Conservation (phyloP, 1,140 invertebrate species). For the Scaptomyza graminum region DNA sequence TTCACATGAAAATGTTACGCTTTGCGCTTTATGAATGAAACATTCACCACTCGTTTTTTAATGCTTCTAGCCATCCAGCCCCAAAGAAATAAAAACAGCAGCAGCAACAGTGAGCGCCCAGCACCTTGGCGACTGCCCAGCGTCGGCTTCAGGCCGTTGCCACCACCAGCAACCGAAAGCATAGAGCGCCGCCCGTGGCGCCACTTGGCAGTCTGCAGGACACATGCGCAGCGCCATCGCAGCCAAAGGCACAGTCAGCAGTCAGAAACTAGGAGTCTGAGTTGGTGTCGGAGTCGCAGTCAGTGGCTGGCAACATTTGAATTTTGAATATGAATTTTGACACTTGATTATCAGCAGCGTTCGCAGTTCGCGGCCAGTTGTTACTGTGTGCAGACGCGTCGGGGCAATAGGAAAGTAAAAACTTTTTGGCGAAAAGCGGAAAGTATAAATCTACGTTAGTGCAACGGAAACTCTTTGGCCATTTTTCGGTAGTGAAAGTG, state of each 20-base stretch:
- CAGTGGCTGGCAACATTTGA: constrained; percentile 67
- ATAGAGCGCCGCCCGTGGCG: constrained; percentile 17
- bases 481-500: constrained; percentile 68
- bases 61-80: constrained; percentile 25
- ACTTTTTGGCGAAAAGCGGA: constrained; percentile 25
- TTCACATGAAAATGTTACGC: constrained; percentile 66
- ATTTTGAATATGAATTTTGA: constrained; percentile 82
- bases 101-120: constrained; percentile 26
- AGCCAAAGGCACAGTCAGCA: constrained; percentile 5
- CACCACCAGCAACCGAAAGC: not conserved
- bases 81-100: constrained; percentile 4
- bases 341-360: constrained; percentile 75
- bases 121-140: constrained; percentile 59
- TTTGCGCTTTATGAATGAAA: constrained; percentile 76
- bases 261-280: not conserved
- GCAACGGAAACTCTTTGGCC: constrained; percentile 61
- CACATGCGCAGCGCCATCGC: constrained; percentile 69
- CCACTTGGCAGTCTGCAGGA: constrained; percentile 57
- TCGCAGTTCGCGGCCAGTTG: constrained; percentile 74
- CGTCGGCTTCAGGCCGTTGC: constrained; percentile 7
- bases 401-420: constrained; percentile 34
- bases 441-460: constrained; percentile 51
- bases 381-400: constrained; percentile 66
- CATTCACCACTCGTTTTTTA: constrained; percentile 60
- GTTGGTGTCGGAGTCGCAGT: constrained; percentile 8